Base-by-base conservation (phyloP, 1,140 invertebrate species). In the Brachystomella parvula region DNA sequence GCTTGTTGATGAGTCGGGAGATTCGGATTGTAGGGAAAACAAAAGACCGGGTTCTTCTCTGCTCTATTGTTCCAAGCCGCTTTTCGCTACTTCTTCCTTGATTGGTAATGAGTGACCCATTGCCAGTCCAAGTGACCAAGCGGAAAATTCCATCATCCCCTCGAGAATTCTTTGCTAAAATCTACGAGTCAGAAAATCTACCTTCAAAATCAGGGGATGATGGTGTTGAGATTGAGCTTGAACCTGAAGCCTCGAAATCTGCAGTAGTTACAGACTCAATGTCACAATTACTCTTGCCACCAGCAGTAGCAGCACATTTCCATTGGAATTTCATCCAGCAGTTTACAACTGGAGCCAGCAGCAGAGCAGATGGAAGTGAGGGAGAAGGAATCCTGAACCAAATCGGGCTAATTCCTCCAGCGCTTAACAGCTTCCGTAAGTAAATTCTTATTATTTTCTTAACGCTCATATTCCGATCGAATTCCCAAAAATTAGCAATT, bases 291-390 rank as follows among this genome's bases (percentile, higher is more conserved):
- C 2, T 26, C 47, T 59, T 57, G 44, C 19, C 56, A 63, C 31
- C 32, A 47, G 24, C 53, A 19, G 33, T 63, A 15, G 21, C 64
- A n/a, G 59, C 58, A 17, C 63, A 64, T 30, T 31, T 68, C 3
- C 67, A 68, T 30, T 68, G 62, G 63, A 68, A 64, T 61, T 68
- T 68, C 28, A 64, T 69, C 24, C 68, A 69, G 26, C 63, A 69
- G 21, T 58, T 66, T 17, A 61, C 67, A 6, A 39, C 44, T 17
- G 33, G 35, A 31, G 29, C 53, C 19, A 28, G 21, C 53, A 57
- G 21, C 26, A 57, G 9, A 15, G 6, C 12, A 6, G 24, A 19
- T 24, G 24, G 24, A n/a, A 57, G 6, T n/a, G 9, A 24, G 12
- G 6, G 6, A n/a, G 28, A 24, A n/a, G 53, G 9, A n/a, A 24